Evolutionary conservation across 2,888 invertebrate species (phyloP), one percentile per base, ranked within the genome.

Genomic region (Andrena haemorrhoa): DNA sequence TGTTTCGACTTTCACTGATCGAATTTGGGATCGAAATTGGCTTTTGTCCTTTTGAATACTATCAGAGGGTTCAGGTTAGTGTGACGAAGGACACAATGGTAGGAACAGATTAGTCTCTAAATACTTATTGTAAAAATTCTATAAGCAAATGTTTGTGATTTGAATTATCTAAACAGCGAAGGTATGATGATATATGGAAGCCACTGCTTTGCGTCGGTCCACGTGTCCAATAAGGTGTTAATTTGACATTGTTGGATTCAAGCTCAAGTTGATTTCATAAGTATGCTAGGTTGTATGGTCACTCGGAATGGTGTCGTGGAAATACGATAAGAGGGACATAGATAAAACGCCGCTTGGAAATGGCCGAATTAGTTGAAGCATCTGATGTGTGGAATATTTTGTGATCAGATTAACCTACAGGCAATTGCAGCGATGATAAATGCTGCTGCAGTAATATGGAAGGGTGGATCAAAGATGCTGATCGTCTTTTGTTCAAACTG

Each of bases 311-410:
- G 35, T 56, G n/a, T 73, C 56, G 29, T 58, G 3, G 53, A 47
- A 64, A 51, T 20, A 35, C 12, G 80, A 81, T 81, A 81, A 81
- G 79, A 41, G 56, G 5, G 33, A 64, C 16, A 29, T 64, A 79
- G 80, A 81, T 81, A 73, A 81, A 79, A 51, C 5, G 53, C 12
- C n/a, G 63, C 12, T 76, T 51, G 23, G 31, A 76, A 79, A 51
- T 70, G 58, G 35, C 64, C 76, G 23, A 79, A 76, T 70, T 60
- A 26, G 20, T 7, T 35, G 64, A 31, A 10, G 20, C 47, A 33
- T 51, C 76, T 12, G 56, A 33, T 26, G 29, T 8, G 16, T 76
- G 70, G 70, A 79, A 65, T 49, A 64, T 79, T 75, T 79, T 58
- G 5, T 23, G 35, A 65, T 70, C 79, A 35, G 58, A 76, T 76